These are phyloP conservation scores for Poeciliopsis presidionis DNA, from an alignment of 2,797 vertebrate genomes.

Conservation along the genomic window DNA sequence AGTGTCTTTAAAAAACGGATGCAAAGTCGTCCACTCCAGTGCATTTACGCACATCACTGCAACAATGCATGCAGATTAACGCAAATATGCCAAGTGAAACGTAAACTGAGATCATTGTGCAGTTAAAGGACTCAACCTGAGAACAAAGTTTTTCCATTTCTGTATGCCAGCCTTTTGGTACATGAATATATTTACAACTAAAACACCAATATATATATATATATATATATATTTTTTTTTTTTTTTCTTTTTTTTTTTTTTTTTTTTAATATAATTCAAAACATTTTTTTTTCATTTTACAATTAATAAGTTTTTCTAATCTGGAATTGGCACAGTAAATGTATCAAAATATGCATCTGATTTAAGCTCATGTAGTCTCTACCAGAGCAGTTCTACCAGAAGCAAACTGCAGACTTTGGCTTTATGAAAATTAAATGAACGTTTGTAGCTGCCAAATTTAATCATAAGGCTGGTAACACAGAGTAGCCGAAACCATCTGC, in stretches of 20 bases:
- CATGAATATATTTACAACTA: background rate
- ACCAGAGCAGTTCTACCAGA: background rate
- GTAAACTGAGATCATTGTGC: constrained; percentile 25
- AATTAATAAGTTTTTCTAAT: background rate
- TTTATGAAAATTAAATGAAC: constrained; percentile 28
- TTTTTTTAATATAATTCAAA: background rate
- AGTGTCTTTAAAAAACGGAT: too few species aligned
- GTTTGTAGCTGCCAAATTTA: constrained; percentile 33
- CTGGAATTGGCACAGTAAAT: background rate
- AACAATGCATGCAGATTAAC: constrained; percentile 4
- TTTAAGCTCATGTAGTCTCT: background rate
- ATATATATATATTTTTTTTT: too few species aligned
- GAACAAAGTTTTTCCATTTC: constrained; percentile 26
- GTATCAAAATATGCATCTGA: background rate
- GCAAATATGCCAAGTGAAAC: background rate
- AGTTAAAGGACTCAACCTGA: constrained; percentile 40
- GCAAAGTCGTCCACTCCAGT: background rate
- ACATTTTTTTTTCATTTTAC: background rate
- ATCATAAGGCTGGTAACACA: constrained; percentile 30
- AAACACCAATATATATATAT: too few species aligned
- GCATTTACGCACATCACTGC: background rate
- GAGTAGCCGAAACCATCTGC: constrained; percentile 38
- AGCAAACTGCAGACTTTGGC: constrained; percentile 12
- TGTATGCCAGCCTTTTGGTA: background rate
- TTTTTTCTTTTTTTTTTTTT: too few species aligned